A percentile compares a stretch with the other conserved stretches of the same genome.
These are phyloP conservation scores for Bhutanitis thaidina DNA, from an alignment of 2,888 invertebrate species.

Conservation along the genomic window DNA sequence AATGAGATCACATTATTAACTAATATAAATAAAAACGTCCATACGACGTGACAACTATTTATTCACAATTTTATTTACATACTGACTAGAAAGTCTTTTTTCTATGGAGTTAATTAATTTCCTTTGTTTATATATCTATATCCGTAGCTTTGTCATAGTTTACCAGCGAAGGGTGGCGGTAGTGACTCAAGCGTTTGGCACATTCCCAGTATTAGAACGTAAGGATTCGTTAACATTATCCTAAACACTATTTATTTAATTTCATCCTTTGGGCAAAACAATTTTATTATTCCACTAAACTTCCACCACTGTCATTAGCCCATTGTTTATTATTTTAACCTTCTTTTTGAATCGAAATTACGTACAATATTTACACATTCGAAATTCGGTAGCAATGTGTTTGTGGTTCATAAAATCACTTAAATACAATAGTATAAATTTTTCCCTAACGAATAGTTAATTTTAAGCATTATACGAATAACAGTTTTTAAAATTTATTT, in stretches of 20 bases:
- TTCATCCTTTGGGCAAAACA: slow-evolving; percentile 46
- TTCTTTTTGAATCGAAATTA: slow-evolving; percentile 47
- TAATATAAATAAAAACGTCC: slow-evolving; percentile 72
- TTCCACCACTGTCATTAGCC: slow-evolving; percentile 26
- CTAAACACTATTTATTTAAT: slow-evolving; percentile 49
- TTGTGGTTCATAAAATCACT: slow-evolving; percentile 65
- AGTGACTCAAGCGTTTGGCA: slow-evolving; percentile 71
- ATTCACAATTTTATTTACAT: slow-evolving; percentile 78
- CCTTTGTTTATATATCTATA: slow-evolving; percentile 49
- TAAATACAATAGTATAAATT: slow-evolving; percentile 67
- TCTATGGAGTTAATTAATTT: slow-evolving; percentile 62
- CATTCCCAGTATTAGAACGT: slow-evolving; percentile 67
- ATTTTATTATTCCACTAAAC: slow-evolving; percentile 32
- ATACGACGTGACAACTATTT: slow-evolving; percentile 69
- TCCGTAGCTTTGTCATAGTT: slow-evolving; percentile 59
- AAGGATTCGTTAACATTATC: slow-evolving; percentile 45
- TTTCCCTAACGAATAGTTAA: slow-evolving; percentile 69
- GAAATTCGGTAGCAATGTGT: slow-evolving; percentile 36
- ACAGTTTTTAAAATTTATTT: slow-evolving; percentile 77
- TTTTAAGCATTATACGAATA: slow-evolving; percentile 72
- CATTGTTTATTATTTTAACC: slow-evolving; percentile 32
- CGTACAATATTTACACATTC: slow-evolving; percentile 56
- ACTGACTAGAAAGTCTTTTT: slow-evolving; percentile 75
- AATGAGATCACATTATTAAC: slow-evolving; percentile 75
- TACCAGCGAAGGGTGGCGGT: slow-evolving; percentile 57